A percentile compares a stretch with the other conserved stretches of the same genome.
Evolutionary conservation across 2,888 invertebrate species (phyloP).

Genomic region (Amphipoea lucens): DNA sequence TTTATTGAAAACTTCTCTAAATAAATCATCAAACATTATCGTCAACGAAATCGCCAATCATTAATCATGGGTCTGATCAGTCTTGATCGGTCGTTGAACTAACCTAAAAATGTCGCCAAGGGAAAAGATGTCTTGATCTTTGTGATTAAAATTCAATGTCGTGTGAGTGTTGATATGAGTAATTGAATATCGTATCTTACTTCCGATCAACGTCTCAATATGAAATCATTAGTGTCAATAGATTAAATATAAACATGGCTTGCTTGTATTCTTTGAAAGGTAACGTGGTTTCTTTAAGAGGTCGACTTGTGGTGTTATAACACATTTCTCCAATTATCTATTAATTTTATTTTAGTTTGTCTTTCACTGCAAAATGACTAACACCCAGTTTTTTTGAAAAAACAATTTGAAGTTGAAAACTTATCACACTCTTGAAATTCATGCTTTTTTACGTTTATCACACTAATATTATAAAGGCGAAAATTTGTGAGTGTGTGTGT

Average conservation of each 20-base stretch:
- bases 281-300: background rate
- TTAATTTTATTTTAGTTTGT: background rate
- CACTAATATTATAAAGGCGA: too few species aligned
- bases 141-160: conserved; percentile 6
- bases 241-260: background rate
- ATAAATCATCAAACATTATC: conserved; percentile 20
- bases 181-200: conserved; percentile 14
- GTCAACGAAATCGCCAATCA: conserved; percentile 25
- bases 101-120: conserved; percentile 36
- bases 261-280: background rate
- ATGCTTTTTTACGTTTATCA: too few species aligned
- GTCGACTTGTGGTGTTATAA: background rate
- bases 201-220: conserved; percentile 34
- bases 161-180: conserved; percentile 4
- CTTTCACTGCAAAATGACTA: too few species aligned
- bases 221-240: conserved; percentile 18
- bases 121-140: background rate
- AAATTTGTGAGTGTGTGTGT: too few species aligned
- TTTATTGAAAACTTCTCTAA: conserved; percentile 4
- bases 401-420: too few species aligned
- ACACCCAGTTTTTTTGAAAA: too few species aligned
- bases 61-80: conserved; percentile 29
- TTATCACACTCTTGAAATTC: too few species aligned
- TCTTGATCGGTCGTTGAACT: conserved; percentile 48
- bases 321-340: background rate